phyloP scores from a whole-genome alignment of 2,113 vertebrate genomes.

The Cyrtonyx montezumae region DNA sequence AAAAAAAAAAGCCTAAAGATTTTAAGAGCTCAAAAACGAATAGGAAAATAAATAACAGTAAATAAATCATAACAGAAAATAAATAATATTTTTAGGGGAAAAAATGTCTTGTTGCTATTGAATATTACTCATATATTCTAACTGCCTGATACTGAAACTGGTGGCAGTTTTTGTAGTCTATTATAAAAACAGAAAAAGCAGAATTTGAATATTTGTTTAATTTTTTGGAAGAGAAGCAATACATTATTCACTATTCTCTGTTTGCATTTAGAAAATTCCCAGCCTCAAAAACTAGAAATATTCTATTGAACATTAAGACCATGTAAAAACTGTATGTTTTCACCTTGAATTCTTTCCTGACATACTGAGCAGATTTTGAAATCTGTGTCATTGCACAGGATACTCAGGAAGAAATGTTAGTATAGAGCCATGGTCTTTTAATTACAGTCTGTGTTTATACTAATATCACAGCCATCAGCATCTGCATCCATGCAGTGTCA shows the following conservation, averaged over 20 bases:
- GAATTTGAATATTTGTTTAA: neutral
- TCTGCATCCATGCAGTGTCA: constrained; percentile 68
- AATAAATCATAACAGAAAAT: no score
- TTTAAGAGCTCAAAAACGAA: neutral
- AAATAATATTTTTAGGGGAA: neutral
- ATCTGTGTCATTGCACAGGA: neutral
- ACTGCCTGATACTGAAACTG: neutral
- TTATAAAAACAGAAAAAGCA: neutral
- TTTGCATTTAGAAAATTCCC: neutral
- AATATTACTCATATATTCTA: neutral
- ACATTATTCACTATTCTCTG: neutral
- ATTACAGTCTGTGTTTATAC: constrained; percentile 58
- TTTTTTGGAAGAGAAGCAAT: neutral
- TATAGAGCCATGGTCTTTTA: constrained; percentile 59
- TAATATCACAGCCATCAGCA: constrained; percentile 67
- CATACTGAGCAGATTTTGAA: constrained; percentile 30
- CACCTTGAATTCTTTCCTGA: constrained; percentile 25
- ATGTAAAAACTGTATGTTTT: neutral
- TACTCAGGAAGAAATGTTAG: constrained; percentile 51
- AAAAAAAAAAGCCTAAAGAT: neutral
- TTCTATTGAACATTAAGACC: neutral
- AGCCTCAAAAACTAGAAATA: neutral
- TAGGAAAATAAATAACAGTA: neutral
- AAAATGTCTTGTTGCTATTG: neutral
- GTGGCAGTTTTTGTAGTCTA: neutral